Evolutionary conservation across 2,113 vertebrate genomes (phyloP).

Genomic region (Oncorhynchus mykiss): DNA sequence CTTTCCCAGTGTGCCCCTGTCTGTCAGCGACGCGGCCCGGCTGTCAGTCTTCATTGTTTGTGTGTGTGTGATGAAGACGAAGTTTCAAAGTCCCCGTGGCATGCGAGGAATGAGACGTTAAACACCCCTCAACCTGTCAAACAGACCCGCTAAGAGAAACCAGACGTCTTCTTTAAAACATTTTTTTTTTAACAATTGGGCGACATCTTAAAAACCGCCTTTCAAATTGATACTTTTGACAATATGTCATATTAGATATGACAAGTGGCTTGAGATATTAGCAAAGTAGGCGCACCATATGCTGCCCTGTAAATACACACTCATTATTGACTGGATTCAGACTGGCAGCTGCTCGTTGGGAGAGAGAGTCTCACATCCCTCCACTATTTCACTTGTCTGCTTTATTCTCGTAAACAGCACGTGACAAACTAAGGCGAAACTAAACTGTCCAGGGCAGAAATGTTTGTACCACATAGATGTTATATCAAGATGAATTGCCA

Average conservation of each 20-base stretch:
- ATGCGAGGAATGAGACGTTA: conserved; percentile 71
- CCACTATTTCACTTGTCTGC: conserved; percentile 25
- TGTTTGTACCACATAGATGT: too few relatives aligned
- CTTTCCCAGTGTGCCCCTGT: conserved; percentile 62
- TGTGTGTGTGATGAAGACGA: conserved; percentile 19
- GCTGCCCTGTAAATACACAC: conserved; percentile 56
- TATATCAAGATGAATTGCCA: neutral
- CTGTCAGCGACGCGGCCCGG: conserved; percentile 62
- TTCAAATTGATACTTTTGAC: conserved; percentile 72
- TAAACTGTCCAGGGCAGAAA: too few relatives aligned
- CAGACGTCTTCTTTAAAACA: conserved; percentile 47
- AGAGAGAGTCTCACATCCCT: conserved; percentile 49
- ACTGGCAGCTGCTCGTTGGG: conserved; percentile 68
- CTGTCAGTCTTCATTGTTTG: conserved; percentile 51
- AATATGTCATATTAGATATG: conserved; percentile 67
- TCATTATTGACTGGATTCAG: conserved; percentile 54
- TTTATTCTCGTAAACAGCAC: neutral
- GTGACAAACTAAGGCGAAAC: neutral
- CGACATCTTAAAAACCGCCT: neutral
- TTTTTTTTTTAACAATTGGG: too few relatives aligned
- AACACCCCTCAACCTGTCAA: conserved; percentile 74
- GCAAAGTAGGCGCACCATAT: conserved; percentile 62
- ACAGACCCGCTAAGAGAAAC: conserved; percentile 51
- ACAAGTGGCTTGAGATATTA: conserved; percentile 69
- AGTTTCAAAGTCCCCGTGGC: conserved; percentile 50